phyloP scores from a whole-genome alignment of 2,888 invertebrate species.

The Tethea ocularis region DNA sequence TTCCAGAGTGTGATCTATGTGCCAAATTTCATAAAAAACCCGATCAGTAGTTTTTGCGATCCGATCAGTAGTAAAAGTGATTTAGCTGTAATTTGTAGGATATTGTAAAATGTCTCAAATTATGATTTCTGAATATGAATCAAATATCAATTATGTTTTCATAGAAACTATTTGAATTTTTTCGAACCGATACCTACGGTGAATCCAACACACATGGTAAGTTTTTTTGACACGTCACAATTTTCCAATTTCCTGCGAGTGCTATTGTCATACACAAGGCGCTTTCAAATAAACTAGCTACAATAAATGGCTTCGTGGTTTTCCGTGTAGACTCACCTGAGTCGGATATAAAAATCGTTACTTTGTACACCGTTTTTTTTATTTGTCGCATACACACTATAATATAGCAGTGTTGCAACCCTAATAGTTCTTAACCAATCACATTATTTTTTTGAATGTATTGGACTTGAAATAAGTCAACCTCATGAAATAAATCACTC shows the following conservation, averaged over 20 bases:
- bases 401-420: too few species aligned
- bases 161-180: too few species aligned
- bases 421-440: too few species aligned
- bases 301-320: slow-evolving; percentile 33
- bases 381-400: background rate
- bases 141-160: too few species aligned
- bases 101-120: too few species aligned
- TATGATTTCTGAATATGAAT: too few species aligned
- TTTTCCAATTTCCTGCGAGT: slow-evolving; percentile 47
- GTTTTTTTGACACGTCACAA: slow-evolving; percentile 44
- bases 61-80: too few species aligned
- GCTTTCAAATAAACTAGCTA: slow-evolving; percentile 42
- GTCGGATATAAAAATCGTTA: background rate
- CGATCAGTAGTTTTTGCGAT: too few species aligned
- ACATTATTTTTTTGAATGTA: background rate
- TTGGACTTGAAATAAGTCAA: background rate
- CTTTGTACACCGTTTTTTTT: background rate
- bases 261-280: slow-evolving; percentile 34
- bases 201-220: background rate
- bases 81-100: too few species aligned
- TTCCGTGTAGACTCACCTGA: background rate
- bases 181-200: too few species aligned
- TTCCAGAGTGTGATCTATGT: too few species aligned
- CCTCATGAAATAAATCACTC: background rate
- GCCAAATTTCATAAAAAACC: too few species aligned